These are phyloP conservation scores for Leptonema lineaticorne DNA, from an alignment of 1,140 invertebrate species.

Conservation along the genomic window DNA sequence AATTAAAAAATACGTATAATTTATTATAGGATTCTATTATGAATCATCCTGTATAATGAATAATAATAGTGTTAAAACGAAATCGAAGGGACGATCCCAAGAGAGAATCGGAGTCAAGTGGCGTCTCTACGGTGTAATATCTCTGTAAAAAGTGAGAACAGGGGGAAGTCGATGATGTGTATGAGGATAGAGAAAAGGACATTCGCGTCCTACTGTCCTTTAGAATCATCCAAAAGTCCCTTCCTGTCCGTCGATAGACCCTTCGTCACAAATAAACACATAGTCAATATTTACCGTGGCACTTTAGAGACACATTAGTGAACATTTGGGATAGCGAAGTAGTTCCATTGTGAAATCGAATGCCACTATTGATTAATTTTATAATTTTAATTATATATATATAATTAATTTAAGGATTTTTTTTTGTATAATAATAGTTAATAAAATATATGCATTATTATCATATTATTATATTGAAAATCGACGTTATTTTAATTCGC, in stretches of 20 bases:
- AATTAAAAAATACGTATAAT: no score
- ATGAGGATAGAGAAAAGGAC: not conserved
- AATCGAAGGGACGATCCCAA: not conserved
- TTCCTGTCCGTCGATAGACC: constrained; percentile 18
- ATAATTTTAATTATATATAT: no score
- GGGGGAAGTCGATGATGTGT: not conserved
- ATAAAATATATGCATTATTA: no score
- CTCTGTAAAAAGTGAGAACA: not conserved
- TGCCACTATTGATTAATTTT: no score
- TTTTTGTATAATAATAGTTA: no score
- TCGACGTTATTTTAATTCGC: no score
- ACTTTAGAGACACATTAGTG: constrained; percentile 6
- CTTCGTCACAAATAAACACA: constrained; percentile 24
- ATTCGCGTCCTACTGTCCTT: no score
- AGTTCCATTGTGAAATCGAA: not conserved
- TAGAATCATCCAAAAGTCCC: no score
- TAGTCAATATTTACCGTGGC: constrained; percentile 24
- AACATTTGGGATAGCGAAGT: not conserved
- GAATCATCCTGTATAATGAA: no score
- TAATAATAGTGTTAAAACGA: not conserved
- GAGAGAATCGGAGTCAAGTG: constrained; percentile 13
- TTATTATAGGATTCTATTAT: no score
- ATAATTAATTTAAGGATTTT: no score
- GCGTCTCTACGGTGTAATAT: constrained; percentile 5
- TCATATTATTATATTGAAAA: no score